phyloP scores from a whole-genome alignment of 2,797 vertebrate species.

The Danio kyathit region DNA sequence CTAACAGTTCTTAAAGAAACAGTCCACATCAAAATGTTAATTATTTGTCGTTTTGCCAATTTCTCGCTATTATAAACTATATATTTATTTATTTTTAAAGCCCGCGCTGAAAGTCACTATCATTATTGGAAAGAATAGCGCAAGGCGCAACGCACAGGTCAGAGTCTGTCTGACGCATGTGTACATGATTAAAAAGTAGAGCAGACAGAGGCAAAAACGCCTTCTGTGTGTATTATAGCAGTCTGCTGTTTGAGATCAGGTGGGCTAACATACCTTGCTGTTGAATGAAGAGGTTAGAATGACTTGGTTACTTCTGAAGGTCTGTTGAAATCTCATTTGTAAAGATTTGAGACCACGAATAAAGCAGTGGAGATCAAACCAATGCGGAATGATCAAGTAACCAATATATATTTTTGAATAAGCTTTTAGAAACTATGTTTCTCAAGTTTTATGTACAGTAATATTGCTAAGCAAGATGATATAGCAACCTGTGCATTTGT shows the following conservation, averaged over 20 bases:
- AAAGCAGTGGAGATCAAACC: not conserved
- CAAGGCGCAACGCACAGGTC: not conserved
- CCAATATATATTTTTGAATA: too few relatives aligned
- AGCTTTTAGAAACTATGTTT: too few relatives aligned
- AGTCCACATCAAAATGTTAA: not conserved
- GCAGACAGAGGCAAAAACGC: not conserved
- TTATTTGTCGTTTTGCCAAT: not conserved
- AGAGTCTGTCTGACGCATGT: constrained; percentile 7
- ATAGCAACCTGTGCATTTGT: too few relatives aligned
- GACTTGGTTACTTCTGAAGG: not conserved
- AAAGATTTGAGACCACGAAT: not conserved
- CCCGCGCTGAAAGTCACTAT: not conserved
- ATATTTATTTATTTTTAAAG: too few relatives aligned
- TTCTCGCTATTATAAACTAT: not conserved
- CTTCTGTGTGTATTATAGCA: not conserved
- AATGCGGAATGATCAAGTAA: not conserved
- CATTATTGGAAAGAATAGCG: not conserved
- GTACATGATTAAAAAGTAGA: not conserved
- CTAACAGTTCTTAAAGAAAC: constrained; percentile 8
- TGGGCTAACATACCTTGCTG: not conserved
- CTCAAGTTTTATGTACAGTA: too few relatives aligned
- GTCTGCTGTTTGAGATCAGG: not conserved
- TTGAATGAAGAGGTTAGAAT: not conserved
- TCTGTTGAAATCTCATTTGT: not conserved
- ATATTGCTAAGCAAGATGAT: too few relatives aligned